Evolutionary conservation across 1,140 invertebrate genomes (phyloP).

Genomic region (Cotesia vestalis): DNA sequence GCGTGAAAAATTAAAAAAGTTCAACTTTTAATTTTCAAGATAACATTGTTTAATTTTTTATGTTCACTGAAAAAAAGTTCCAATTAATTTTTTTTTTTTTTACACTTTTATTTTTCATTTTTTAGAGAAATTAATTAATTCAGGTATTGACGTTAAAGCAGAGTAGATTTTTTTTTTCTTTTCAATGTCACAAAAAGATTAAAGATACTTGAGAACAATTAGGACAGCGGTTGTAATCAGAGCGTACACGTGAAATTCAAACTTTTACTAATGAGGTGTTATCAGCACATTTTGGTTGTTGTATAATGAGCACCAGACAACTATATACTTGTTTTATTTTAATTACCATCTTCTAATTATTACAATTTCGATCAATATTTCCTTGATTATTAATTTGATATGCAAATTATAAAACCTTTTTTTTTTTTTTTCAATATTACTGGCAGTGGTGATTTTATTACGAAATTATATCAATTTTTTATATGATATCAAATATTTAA

Average conservation of each 20-base stretch:
- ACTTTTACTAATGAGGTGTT: constrained; percentile 53
- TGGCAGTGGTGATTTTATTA: too few species aligned
- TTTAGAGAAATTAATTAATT: too few species aligned
- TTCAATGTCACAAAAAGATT: not conserved
- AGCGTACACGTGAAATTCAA: constrained; percentile 47
- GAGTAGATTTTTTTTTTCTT: not conserved
- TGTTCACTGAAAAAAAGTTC: constrained; percentile 4
- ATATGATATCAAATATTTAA: too few species aligned
- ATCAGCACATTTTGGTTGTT: constrained; percentile 51
- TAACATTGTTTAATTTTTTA: not conserved
- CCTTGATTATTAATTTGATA: not conserved
- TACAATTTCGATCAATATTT: constrained; percentile 33
- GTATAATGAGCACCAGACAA: constrained; percentile 53
- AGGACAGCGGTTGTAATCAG: constrained; percentile 52
- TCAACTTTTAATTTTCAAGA: constrained; percentile 15
- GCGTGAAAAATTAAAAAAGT: constrained; percentile 28
- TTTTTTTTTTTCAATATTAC: too few species aligned
- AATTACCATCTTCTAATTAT: constrained; percentile 47
- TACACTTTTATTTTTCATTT: not conserved
- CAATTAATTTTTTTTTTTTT: constrained; percentile 22
- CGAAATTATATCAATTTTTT: too few species aligned
- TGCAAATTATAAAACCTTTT: too few species aligned
- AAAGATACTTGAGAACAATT: constrained; percentile 45
- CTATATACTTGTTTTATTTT: constrained; percentile 31
- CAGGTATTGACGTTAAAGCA: too few species aligned